Conservation (phyloP, 2,888 invertebrate species). For the Phaedon cochleariae region DNA sequence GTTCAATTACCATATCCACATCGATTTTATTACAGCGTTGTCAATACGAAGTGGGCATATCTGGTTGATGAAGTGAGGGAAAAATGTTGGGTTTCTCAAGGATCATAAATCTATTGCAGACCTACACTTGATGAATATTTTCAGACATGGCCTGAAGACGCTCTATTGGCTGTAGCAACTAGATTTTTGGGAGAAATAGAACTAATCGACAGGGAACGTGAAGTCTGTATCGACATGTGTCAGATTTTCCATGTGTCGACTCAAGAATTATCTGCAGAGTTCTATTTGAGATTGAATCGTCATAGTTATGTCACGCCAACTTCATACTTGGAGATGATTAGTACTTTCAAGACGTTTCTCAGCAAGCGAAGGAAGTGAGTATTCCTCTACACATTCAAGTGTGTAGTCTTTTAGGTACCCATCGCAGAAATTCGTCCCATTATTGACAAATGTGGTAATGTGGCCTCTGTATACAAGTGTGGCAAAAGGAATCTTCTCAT, state of each 20-base stretch:
- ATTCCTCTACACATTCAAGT: too few species aligned
- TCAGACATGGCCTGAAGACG: conserved; percentile 93
- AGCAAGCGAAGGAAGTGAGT: conserved; percentile 76
- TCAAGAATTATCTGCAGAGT: conserved; percentile 73
- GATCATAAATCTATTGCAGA: too few species aligned
- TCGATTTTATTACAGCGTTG: too few species aligned
- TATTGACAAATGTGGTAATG: too few species aligned
- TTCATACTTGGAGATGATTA: conserved; percentile 90
- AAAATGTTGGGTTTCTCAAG: too few species aligned
- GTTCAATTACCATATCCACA: too few species aligned
- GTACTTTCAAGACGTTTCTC: conserved; percentile 85
- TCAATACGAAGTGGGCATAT: too few species aligned
- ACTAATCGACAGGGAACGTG: conserved; percentile 75
- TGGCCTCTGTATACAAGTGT: too few species aligned
- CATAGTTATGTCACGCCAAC: conserved; percentile 93
- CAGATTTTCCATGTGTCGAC: conserved; percentile 90
- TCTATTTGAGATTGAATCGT: conserved; percentile 72
- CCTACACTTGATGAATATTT: background rate
- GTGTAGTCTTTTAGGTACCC: too few species aligned
- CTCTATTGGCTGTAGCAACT: conserved; percentile 86
- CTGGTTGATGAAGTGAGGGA: too few species aligned
- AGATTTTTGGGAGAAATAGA: conserved; percentile 83
- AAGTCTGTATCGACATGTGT: conserved; percentile 87
- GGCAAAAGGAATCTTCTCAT: too few species aligned
- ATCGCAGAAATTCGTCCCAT: too few species aligned